Conservation (phyloP, 2,797 vertebrate species). For the Chloroceryle amazona region DNA sequence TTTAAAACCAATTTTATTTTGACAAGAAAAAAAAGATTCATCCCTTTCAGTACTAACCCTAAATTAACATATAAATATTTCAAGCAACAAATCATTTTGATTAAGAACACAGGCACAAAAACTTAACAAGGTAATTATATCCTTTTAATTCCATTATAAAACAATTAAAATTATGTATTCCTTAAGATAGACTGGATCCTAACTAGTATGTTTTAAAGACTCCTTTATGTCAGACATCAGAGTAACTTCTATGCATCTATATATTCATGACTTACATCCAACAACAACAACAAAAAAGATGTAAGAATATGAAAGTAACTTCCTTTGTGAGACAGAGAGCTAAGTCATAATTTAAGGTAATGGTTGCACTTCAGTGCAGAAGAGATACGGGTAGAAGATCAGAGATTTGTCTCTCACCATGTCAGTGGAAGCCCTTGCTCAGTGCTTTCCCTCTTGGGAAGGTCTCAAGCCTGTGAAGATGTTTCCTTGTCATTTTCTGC, state of each 20-base stretch:
- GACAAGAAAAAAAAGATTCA: not conserved
- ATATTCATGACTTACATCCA: not conserved
- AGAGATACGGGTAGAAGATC: not conserved
- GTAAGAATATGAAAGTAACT: not conserved
- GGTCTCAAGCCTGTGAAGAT: no score
- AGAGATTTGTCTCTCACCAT: not conserved
- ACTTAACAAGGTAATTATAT: not conserved
- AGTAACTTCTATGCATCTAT: not conserved
- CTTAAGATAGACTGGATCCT: not conserved
- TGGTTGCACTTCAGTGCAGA: not conserved
- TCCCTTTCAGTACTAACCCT: not conserved
- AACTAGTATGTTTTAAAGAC: not conserved
- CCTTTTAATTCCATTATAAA: not conserved
- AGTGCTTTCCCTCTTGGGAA: no score
- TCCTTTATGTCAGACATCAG: not conserved
- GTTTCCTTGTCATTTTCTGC: not conserved
- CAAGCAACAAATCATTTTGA: constrained; percentile 31
- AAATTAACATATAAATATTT: constrained; percentile 32
- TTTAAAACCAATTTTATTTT: constrained; percentile 43
- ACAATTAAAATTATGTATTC: not conserved
- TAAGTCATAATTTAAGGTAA: not conserved
- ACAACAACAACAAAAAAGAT: not conserved
- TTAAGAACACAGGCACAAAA: not conserved
- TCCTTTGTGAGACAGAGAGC: not conserved
- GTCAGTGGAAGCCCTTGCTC: not conserved